These are phyloP conservation scores for Pterocles orientalis DNA, from an alignment of 2,113 vertebrate species.

Conservation along the genomic window DNA sequence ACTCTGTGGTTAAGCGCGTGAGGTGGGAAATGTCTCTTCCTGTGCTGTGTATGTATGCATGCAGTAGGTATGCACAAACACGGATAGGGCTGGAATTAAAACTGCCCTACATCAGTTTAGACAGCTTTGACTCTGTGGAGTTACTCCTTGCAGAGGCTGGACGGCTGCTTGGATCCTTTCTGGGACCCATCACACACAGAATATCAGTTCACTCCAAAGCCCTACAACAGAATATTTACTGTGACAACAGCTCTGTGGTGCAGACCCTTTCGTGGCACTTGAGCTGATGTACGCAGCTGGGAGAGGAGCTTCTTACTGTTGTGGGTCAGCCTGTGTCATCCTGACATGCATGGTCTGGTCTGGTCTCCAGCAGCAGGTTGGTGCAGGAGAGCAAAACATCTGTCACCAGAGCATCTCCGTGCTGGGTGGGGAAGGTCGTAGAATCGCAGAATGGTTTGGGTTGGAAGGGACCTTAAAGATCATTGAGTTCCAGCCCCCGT, in stretches of 20 bases:
- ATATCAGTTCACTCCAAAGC: not conserved
- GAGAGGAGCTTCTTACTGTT: not conserved
- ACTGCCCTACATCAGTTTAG: not conserved
- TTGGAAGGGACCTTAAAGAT: too few relatives aligned
- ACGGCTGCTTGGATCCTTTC: not conserved
- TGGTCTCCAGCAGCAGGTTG: not conserved
- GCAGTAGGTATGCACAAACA: not conserved
- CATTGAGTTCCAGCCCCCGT: too few relatives aligned
- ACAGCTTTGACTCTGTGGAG: not conserved
- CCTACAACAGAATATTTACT: not conserved
- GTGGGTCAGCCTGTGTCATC: not conserved
- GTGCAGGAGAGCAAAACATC: not conserved
- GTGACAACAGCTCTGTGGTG: not conserved
- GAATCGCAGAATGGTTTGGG: too few relatives aligned
- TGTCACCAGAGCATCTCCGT: not conserved
- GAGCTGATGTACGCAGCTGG: not conserved
- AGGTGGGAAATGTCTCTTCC: conserved; percentile 36
- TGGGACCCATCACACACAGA: not conserved
- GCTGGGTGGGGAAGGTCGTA: not conserved
- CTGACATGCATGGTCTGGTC: not conserved
- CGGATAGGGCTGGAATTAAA: not conserved
- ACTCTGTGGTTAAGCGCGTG: conserved; percentile 15
- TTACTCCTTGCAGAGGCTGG: not conserved
- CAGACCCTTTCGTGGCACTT: not conserved
- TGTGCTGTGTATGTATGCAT: not conserved